A percentile compares a stretch with the other conserved stretches of the same genome.
phyloP scores from a whole-genome alignment of 2,797 vertebrate species.

The Crypturellus tataupa region DNA sequence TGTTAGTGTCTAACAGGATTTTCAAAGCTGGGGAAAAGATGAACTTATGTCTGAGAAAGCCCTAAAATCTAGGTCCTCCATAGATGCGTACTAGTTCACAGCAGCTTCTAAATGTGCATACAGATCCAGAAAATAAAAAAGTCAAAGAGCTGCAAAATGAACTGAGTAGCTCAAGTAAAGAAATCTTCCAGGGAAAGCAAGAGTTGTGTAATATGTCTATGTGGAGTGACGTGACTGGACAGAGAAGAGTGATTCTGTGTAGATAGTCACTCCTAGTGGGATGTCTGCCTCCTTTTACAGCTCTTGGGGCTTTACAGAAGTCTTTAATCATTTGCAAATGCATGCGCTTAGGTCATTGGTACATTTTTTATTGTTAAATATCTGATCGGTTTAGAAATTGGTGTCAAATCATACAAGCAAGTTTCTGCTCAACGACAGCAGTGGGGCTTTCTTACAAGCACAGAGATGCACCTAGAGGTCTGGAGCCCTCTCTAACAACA shows the following conservation, averaged over 20 bases:
- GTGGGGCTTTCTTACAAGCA: not conserved
- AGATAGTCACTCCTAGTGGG: not conserved
- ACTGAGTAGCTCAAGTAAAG: not conserved
- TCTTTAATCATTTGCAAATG: not conserved
- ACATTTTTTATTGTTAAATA: not conserved
- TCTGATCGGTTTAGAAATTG: not conserved
- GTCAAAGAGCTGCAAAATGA: not conserved
- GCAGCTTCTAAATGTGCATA: not conserved
- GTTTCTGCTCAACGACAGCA: not conserved
- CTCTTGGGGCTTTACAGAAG: not conserved
- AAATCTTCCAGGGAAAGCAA: not conserved
- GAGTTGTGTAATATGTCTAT: not conserved
- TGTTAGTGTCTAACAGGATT: not conserved
- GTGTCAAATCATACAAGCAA: not conserved
- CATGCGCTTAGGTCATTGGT: not conserved
- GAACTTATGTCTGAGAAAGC: not conserved
- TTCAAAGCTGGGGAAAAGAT: not conserved
- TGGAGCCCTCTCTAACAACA: not conserved
- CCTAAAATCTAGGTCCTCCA: not conserved
- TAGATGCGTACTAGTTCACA: accelerated
- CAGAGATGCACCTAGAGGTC: not conserved
- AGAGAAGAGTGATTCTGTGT: not conserved
- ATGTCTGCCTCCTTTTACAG: not conserved
- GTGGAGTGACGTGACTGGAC: not conserved
- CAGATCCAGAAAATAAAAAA: not conserved